Percentiles rank a stretch among this genome's conserved stretches.
phyloP scores from a whole-genome alignment of 1,140 invertebrate species.

The Drosophila kikkawai region DNA sequence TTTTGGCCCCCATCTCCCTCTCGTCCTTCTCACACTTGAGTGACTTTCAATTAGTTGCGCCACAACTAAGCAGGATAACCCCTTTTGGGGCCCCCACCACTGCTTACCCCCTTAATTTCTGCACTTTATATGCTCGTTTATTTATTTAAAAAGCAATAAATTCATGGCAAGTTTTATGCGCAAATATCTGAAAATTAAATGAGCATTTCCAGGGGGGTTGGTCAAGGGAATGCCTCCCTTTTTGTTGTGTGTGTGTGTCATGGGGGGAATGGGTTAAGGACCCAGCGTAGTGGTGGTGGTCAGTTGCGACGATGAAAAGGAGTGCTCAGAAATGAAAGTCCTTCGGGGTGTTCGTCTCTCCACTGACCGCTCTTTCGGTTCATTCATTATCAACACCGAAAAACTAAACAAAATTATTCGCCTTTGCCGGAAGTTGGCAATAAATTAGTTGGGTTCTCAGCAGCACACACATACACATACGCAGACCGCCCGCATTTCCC shows the following conservation, averaged over 20 bases:
- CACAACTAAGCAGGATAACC: conserved; percentile 57
- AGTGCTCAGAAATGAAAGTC: conserved; percentile 62
- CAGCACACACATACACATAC: conserved; percentile 18
- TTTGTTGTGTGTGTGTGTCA: not conserved
- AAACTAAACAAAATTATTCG: conserved; percentile 83
- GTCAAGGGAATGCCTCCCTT: conserved; percentile 36
- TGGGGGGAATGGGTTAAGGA: conserved; percentile 45
- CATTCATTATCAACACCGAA: conserved; percentile 80
- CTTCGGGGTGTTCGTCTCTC: conserved; percentile 21
- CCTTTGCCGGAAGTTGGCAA: conserved; percentile 79
- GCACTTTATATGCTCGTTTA: conserved; percentile 82
- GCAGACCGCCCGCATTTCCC: not conserved
- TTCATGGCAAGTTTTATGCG: conserved; percentile 83
- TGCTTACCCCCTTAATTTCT: conserved; percentile 48
- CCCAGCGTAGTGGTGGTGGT: conserved; percentile 49
- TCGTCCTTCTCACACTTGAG: conserved; percentile 66
- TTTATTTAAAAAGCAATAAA: conserved; percentile 85
- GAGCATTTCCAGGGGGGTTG: conserved; percentile 71
- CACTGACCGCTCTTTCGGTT: conserved; percentile 72
- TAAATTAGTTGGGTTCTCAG: conserved; percentile 77
- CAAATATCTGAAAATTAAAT: conserved; percentile 83
- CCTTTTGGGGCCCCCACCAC: not conserved
- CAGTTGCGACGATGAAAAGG: conserved; percentile 59
- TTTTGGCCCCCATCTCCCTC: not conserved
- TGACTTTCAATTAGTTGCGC: conserved; percentile 83